A percentile compares a stretch with the other conserved stretches of the same genome.
Evolutionary conservation across 2,113 vertebrate genomes (phyloP).

Genomic region (Mesitornis unicolor): DNA sequence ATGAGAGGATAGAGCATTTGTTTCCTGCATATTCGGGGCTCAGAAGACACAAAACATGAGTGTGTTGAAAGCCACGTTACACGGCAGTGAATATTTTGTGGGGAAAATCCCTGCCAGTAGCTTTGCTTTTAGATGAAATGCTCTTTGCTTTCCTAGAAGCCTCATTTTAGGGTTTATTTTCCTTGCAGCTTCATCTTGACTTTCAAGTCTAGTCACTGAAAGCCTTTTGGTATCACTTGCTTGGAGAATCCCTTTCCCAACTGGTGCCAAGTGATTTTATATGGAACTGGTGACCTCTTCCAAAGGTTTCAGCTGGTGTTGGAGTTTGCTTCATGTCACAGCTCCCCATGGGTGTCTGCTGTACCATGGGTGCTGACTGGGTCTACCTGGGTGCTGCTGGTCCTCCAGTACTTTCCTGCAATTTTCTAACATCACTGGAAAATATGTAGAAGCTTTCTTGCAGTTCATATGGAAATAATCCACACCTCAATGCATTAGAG

Average conservation of each 20-base stretch:
- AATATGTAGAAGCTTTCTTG: not conserved
- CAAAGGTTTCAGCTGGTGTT: not conserved
- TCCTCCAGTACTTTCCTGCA: not conserved
- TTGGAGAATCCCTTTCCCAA: not conserved
- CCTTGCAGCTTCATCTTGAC: not conserved
- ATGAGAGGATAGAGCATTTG: rapidly evolving
- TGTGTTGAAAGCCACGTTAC: not conserved
- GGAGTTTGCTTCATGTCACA: rapidly evolving
- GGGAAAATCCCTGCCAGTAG: not conserved
- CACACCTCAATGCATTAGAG: not conserved
- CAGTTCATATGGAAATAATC: not conserved
- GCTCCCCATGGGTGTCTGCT: not conserved
- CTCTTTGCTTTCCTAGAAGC: not conserved
- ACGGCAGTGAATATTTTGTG: not conserved
- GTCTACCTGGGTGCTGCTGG: not conserved
- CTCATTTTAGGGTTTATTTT: not conserved
- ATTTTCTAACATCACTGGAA: not conserved
- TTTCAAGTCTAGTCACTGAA: not conserved
- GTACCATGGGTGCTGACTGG: not conserved
- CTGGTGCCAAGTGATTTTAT: not conserved
- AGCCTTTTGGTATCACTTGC: not conserved
- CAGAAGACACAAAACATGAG: not conserved
- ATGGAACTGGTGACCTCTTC: not conserved
- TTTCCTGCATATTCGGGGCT: not conserved
- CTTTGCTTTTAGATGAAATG: not conserved